Base-by-base conservation (phyloP, 2,113 vertebrate genomes). In the Mastomys coucha region DNA sequence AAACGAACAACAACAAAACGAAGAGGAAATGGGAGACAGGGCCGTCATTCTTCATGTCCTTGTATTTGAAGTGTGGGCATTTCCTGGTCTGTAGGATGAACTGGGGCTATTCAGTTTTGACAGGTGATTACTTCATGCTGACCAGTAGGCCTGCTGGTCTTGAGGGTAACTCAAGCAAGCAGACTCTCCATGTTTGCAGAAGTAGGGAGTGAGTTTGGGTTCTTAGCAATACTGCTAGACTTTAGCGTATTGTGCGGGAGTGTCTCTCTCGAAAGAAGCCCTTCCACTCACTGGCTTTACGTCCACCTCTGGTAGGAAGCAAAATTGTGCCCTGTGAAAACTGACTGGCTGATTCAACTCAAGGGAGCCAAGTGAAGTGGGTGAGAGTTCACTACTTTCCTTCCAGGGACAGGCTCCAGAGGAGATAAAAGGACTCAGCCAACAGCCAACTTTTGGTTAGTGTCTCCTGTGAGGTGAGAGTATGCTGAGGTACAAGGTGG, bases 161-260 rank as follows among this genome's bases (percentile, higher is more conserved):
- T 0, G 0, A 42, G 69, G 24, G 7, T 16, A 5, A 84, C 4
- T 5, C 5, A 51, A 75, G 24, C 10, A 24, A 7, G 58, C 0
- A 0, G 28, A 69, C 13, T 78, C 88, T 73, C 94, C 17, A 3
- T 56, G 4, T 69, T n/a, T 22, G 67, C 6, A 86, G 72, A 60
- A 5, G 0, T 42, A 8, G 51, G 17, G 76, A 20, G 42, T 49
- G n/a, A 28, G 2, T 31, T 1, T 84, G 89, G 19, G 39, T 0
- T 56, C 56, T 53, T 31, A 12, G 39, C 49, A 13, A 2, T 14
- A 31, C 33, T 1, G 3, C 42, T 45, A 28, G 20, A 20, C 80
- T 22, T 51, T 76, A 19, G 51, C 26, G 9, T 69, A 22, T 53
- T 78, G 13, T 39, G 49, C 28, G 65, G 65, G 80, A 36, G 24